Base-by-base conservation (phyloP, 2,113 vertebrate species). In the Amphiprion ocellaris region DNA sequence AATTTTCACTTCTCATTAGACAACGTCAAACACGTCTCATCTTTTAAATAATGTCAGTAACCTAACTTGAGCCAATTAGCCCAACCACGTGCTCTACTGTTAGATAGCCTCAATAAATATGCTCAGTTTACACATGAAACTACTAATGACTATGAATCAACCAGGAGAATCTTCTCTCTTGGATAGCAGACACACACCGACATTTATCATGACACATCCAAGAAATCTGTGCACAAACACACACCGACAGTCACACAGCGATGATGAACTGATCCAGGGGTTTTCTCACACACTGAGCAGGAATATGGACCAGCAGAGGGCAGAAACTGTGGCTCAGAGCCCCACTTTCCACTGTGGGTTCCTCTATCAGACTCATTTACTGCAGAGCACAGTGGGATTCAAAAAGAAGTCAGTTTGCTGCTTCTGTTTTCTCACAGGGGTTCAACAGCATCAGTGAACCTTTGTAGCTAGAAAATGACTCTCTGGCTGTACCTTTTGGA, bases 321-420 rank as follows among this genome's bases (percentile, higher is more conserved):
- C 19, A 24, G 49, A 54, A 55, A 66, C 75, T 54, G 52, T 49
- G 54, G 73, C 80, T 77, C 56, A 5, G 60, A 56, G 68, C 55
- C 39, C 12, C 56, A 10, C 28, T 62, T 72, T 70, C 77, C 71
- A 24, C 65, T 56, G 28, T 23, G 55, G 14, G 52, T 23, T 69
- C 37, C 4, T 52, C 53, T 6, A 49, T 14, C 21, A 12, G 30
- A 9, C 72, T 70, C 55, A 58, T 44, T 26, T 41, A 3, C 56
- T 26, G 23, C 23, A 17, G 28, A 41, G 66, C 26, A 68, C 23
- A 30, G 52, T 15, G 28, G 66, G 80, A 44, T 53, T 77, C 21
- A 58, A 53, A 58, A 5, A 30, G 15, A 28, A 62, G 66, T 62
- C 46, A 2, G 33, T 78, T 44, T 28, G 33, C 54, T 33, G 28